A percentile compares a stretch with the other conserved stretches of the same genome.
Evolutionary conservation across 2,113 vertebrate genomes (phyloP).

Genomic region (Rhodinocichla rosea): DNA sequence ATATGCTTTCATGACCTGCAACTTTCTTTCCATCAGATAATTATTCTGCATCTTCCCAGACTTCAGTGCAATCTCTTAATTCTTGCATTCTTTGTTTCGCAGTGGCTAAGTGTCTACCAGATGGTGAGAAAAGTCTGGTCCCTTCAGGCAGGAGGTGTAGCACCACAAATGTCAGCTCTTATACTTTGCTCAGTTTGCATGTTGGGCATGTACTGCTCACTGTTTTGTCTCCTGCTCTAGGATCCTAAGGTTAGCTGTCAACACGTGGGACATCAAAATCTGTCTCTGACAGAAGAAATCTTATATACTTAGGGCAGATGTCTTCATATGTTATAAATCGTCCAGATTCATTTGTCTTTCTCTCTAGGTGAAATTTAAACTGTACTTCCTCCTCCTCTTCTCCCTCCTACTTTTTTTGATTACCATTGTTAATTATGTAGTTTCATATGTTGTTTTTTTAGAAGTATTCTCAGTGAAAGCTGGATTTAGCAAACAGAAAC

Average conservation of each 20-base stretch:
- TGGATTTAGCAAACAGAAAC: constrained; percentile 1
- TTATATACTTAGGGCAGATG: neutral
- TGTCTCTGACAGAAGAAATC: neutral
- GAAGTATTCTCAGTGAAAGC: neutral
- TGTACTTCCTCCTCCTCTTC: neutral
- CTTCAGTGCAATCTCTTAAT: neutral
- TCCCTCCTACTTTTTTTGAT: neutral
- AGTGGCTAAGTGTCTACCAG: neutral
- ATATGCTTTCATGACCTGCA: neutral
- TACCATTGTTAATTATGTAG: neutral
- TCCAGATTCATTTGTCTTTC: neutral
- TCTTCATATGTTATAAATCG: neutral
- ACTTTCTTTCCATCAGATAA: neutral
- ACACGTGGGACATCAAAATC: neutral
- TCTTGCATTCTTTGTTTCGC: neutral
- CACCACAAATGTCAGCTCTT: neutral
- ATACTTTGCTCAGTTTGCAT: neutral
- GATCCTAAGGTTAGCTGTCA: neutral
- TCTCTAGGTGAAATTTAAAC: neutral
- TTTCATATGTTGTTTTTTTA: neutral
- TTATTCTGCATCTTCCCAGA: neutral
- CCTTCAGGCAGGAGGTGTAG: neutral
- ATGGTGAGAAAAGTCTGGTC: neutral
- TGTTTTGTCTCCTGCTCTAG: neutral
- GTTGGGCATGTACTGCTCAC: neutral